Evolutionary conservation across 2,888 invertebrate species (phyloP), one percentile per base, ranked within the genome.

Genomic region (Ommatoiulus sabulosus): DNA sequence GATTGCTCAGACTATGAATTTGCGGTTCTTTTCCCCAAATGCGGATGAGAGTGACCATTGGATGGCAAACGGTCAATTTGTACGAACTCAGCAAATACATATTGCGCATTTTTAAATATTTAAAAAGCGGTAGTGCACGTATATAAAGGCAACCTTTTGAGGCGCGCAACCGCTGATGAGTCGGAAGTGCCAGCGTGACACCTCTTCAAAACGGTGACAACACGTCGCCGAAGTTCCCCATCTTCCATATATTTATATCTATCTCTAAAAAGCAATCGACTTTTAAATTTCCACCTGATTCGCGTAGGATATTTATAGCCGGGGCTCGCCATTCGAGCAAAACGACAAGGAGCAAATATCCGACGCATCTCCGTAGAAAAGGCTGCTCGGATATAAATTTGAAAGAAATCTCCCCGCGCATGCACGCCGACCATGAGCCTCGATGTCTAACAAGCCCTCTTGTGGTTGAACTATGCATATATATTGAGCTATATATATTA

Each of bases 391-490:
- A 24, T 72, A 72, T 72, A 72, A 72, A 72, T 72, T 72, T 72
- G 72, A 72, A 72, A 72, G 72, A 72, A 72, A 72, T 72, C 72
- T 24, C 72, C 72, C 72, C 72, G 20, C 20, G n/a, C 63, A n/a
- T 24, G 24, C 24, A n/a, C 57, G 57, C n/a, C n/a, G 20, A 72
- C 8, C 72, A 72, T 24, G 72, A 72, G 72, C 24, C 72, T 72
- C 8, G 72, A 72, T 72, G 72, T 72, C 72, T 72, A 72, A 24
- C 72, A 72, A 72, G 72, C 72, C 72, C 72, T 72, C 72, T 72
- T 72, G 72, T 72, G 72, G 72, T 72, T 72, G 72, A 72, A 72
- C 72, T 72, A 72, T 72, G 72, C 72, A 72, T 72, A 72, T 72
- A 72, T 72, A 72, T 72, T 72, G 72, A 72, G 72, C 72, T 72